A percentile compares a stretch with the other conserved stretches of the same genome.
Conservation (phyloP, 1,140 invertebrate species). For the Brachionus paranguensis region DNA sequence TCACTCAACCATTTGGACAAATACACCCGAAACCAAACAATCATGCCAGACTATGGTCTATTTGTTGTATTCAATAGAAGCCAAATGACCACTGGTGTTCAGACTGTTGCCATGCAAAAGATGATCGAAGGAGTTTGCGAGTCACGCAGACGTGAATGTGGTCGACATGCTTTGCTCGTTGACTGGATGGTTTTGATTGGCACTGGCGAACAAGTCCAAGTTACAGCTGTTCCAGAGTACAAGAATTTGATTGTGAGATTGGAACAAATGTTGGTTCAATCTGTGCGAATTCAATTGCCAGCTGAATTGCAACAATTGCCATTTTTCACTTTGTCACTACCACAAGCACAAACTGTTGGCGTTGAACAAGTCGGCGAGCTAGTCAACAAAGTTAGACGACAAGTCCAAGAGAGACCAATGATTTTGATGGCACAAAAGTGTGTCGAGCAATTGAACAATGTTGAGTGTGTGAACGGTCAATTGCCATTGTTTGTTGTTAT, state of each 20-base stretch:
- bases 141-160: background rate
- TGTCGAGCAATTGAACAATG: background rate
- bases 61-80: conserved; percentile 7
- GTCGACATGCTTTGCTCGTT: background rate
- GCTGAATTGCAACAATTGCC: background rate
- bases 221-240: background rate
- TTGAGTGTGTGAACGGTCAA: conserved; percentile 8
- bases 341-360: background rate
- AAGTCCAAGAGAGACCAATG: conserved; percentile 8
- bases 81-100: background rate
- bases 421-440: background rate
- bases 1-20: background rate
- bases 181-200: background rate
- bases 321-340: background rate
- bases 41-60: conserved; percentile 25
- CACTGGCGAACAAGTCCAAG: background rate
- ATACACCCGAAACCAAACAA: background rate
- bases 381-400: background rate
- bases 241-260: background rate
- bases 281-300: background rate
- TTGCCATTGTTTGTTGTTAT: conserved; percentile 17
- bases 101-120: background rate
- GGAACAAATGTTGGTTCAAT: background rate
- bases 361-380: background rate
- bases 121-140: background rate